Conservation (phyloP, 2,113 vertebrate genomes). For the Muntiacus reevesi region DNA sequence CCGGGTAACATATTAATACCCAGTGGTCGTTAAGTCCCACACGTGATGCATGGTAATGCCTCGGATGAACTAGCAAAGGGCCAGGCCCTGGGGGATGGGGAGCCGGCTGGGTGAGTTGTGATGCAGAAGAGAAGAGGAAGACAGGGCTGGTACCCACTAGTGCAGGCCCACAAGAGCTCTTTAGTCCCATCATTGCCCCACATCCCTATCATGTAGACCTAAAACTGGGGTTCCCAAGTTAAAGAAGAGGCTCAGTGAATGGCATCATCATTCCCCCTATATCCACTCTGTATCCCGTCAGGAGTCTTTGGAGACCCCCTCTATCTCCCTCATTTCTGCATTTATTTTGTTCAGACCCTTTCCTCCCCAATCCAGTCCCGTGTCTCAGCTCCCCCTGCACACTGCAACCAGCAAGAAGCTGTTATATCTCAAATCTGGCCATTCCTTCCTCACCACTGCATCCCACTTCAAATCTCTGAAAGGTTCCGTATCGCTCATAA, state of each 20-base stretch:
- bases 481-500: neutral
- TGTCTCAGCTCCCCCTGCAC: neutral
- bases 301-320: neutral
- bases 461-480: neutral
- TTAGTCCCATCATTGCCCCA: neutral
- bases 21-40: neutral
- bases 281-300: neutral
- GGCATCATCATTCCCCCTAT: neutral
- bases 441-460: neutral
- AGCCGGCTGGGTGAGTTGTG: rapidly evolving
- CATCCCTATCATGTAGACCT: neutral
- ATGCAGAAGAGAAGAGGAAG: neutral
- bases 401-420: neutral
- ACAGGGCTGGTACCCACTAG: no score
- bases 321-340: neutral
- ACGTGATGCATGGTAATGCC: neutral
- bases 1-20: neutral
- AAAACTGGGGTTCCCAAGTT: neutral
- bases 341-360: neutral
- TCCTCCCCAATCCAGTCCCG: rapidly evolving
- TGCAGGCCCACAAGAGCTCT: neutral
- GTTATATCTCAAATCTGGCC: neutral
- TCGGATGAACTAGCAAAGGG: neutral
- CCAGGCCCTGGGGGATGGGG: neutral
- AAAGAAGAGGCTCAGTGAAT: neutral